Conservation (phyloP, 2,888 invertebrate species). For the Dichetophora obliterata region DNA sequence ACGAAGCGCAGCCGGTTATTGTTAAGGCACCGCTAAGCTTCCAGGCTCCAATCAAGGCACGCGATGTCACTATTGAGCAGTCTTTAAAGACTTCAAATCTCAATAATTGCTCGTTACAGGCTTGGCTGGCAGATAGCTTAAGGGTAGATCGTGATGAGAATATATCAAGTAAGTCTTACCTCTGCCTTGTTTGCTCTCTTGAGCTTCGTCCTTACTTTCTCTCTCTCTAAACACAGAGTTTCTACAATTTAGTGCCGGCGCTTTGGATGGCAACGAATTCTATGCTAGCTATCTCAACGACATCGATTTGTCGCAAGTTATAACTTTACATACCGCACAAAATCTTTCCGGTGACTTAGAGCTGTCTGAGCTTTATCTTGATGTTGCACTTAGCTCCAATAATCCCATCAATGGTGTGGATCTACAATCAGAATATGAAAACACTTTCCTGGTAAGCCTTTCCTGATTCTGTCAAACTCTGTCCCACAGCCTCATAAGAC, state of each 20-base stretch:
- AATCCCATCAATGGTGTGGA: constrained; percentile 69
- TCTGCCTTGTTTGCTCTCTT: background rate
- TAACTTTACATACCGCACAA: constrained; percentile 71
- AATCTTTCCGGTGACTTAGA: constrained; percentile 64
- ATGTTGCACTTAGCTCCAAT: constrained; percentile 51
- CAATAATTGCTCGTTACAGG: constrained; percentile 65
- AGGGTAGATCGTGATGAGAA: constrained; percentile 66
- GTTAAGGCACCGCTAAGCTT: constrained; percentile 67
- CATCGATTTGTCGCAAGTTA: constrained; percentile 67
- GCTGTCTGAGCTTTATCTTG: constrained; percentile 63
- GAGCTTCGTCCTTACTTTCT: background rate
- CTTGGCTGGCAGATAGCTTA: constrained; percentile 69
- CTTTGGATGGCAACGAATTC: constrained; percentile 68
- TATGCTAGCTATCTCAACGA: constrained; percentile 70
- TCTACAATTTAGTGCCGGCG: constrained; percentile 68
- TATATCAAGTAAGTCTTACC: constrained; percentile 52
- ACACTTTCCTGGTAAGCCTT: constrained; percentile 72
- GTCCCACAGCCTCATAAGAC: too few species aligned
- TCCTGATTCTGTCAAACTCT: background rate
- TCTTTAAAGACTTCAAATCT: constrained; percentile 64
- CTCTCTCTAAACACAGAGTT: constrained; percentile 59
- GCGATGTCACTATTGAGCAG: constrained; percentile 52
- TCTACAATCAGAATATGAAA: constrained; percentile 69
- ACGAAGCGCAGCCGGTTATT: constrained; percentile 56
- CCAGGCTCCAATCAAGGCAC: constrained; percentile 57